Base-by-base conservation (phyloP, 2,113 vertebrate species). In the Natator depressus region DNA sequence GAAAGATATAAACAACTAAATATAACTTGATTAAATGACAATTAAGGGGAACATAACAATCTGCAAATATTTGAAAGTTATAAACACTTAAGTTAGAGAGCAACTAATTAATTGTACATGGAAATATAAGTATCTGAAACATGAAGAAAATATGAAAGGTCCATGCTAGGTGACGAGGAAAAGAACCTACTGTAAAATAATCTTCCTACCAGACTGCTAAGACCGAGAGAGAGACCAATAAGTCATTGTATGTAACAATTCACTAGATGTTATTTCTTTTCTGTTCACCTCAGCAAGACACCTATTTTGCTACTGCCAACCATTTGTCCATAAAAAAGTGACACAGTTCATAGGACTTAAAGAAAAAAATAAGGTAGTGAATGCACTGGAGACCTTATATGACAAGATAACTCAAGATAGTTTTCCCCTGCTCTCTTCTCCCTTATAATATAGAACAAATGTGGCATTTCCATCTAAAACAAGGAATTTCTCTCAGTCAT, bases 31-130 rank as follows among this genome's bases (percentile, higher is more conserved):
- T 2, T 85, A 75, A 94, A 72, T 72, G 29, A 50, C 25, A 93
- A 27, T 35, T 78, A 31, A 78, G 13, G 91, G 4, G 0, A 8
- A 65, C 87, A 35, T 54, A 88, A 82, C 16, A 46, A 8, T 29
- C 53, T 87, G 42, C 46, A 38, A 78, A 25, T 38, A 62, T 88
- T 87, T 93, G 57, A 88, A 87, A 3, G 35, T 46, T 85, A 75
- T 47, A 54, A 54, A 78, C 17, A 50, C 29, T 93, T 72, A 95
- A 75, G 91, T 81, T 14, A 89, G 50, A 75, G 19, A 91, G 35
- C 19, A 35, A 69, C 76, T 85, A 85, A 84, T 54, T 93, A 42
- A 65, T 42, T 85, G 19, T 81, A 75, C 1, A 79, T 76, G 80
- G 14, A 5, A 1, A 31, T 55, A 8, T 76, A 24, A 76, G 42